These are phyloP conservation scores for Lypha dubia DNA, from an alignment of 2,888 invertebrate genomes.

Conservation along the genomic window DNA sequence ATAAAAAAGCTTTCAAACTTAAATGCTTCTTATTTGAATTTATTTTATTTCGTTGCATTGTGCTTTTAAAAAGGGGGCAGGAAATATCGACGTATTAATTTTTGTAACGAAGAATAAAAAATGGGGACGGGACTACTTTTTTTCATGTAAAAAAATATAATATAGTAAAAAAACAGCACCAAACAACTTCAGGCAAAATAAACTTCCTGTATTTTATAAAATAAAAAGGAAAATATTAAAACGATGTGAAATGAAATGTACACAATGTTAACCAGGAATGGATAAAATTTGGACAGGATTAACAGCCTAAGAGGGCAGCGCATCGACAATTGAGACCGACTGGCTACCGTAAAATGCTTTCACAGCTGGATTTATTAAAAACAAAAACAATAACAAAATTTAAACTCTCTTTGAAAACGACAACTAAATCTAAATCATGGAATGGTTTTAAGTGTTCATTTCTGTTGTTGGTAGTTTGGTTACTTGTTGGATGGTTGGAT, in stretches of 20 bases:
- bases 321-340: constrained; percentile 63
- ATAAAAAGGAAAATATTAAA: constrained; percentile 37
- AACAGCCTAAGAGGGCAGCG: constrained; percentile 61
- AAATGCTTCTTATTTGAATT: constrained; percentile 47
- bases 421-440: constrained; percentile 51
- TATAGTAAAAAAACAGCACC: constrained; percentile 31
- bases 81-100: constrained; percentile 56
- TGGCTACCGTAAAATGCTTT: constrained; percentile 71
- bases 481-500: constrained; percentile 43
- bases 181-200: constrained; percentile 69
- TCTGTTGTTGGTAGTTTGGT: constrained; percentile 47
- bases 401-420: constrained; percentile 35
- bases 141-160: constrained; percentile 28
- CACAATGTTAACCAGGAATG: constrained; percentile 65
- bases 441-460: constrained; percentile 62
- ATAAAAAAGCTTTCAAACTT: constrained; percentile 55
- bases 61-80: constrained; percentile 53
- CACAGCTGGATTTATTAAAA: constrained; percentile 66
- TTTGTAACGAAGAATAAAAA: constrained; percentile 61
- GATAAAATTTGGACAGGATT: constrained; percentile 70
- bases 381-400: constrained; percentile 48
- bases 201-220: constrained; percentile 64
- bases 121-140: constrained; percentile 46
- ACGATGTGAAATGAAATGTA: constrained; percentile 65
- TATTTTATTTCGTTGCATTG: constrained; percentile 39